Base-by-base conservation (phyloP, 2,797 vertebrate species). In the Gallinago nigripennis region DNA sequence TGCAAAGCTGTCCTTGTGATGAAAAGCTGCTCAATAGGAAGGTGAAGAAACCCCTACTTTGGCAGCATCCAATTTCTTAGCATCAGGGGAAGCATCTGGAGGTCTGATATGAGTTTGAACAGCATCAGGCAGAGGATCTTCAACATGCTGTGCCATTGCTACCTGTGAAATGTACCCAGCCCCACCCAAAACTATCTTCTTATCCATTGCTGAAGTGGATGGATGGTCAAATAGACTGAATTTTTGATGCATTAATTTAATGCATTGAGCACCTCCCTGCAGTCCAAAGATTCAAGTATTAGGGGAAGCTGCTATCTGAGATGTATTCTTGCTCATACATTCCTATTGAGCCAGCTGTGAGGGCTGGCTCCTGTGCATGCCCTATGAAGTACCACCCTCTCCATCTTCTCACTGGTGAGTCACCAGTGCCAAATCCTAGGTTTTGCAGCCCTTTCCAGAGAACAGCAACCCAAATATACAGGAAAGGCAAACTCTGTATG, bases 401-500 rank as follows among this genome's bases (percentile, higher is more conserved):
- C 21, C 41, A 8, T 37, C 51, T 56, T 85, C 61, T 70, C 21
- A 3, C 1, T 51, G 39, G 10, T 37, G 41, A 43, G 33, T 15
- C 8, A 3, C 6, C 15, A 43, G 11, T 51, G 35, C 8, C 51
- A 80, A 46, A 51, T 8, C 24, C 11, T n/a, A 86, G n/a, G 23
- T 77, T 31, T 60, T 15, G n/a, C 30, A 63, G 10, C 10, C 3
- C 13, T 50, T 71, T 57, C 11, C 33, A 75, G 24, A 57, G 23
- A 85, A 64, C 2, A 30, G 0, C 0, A 16, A 25, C 16, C 20
- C 31, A 56, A 77, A 64, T 9, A 8, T 12, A 57, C 0, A 24
- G 30, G 25, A 78, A 86, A 81, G 30, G 16, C 5, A 45, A 83
- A 33, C 9, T 54, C 53, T 65, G 12, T 4, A 0, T 14, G 13